Evolutionary conservation across 2,888 invertebrate genomes (phyloP), one percentile per base, ranked within the genome.

Genomic region (Anthrax anthrax): DNA sequence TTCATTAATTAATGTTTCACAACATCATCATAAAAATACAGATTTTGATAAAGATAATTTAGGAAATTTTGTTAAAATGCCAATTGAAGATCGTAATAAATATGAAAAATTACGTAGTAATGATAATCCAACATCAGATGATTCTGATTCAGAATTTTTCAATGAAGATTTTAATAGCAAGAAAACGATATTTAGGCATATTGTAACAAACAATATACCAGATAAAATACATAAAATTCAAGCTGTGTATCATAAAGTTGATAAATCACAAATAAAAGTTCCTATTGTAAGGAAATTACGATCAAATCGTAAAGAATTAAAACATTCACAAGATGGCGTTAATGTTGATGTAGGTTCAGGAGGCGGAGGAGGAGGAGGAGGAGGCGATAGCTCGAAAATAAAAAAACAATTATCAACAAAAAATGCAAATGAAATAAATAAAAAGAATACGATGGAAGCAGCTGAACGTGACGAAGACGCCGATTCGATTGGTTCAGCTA

Each of bases 101-200:
- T 86, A 85, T 59, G 83, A 84, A 57, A 84, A 85, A 61, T 66
- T 86, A 41, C 74, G 77, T 2, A 76, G 74, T 58, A 77, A 75
- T 53, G 78, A 78, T 52, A 62, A 73, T 40, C 62, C 63, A 19
- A 76, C 74, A 38, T 74, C 67, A 49, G 75, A 74, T 54, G 75
- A 74, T 56, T 74, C 72, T 39, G 67, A 66, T 48, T 72, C 72
- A 37, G 69, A 69, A 51, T 60, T 59, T 47, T 67, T 65, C 50
- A 64, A 65, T 50, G 67, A 67, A 48, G 63, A 64, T 47, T 57
- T 56, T 16, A 46, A 51, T 46, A 61, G 61, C 14, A 67, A 64
- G 50, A 60, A 61, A 41, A 63, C 64, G 2, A 63, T 65, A 19
- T 65, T 67, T 41, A 68, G 65, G 49, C 67, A 67, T 51, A 67